Conservation (phyloP, 2,888 invertebrate genomes). For the Cordylochernes scorpioides region DNA sequence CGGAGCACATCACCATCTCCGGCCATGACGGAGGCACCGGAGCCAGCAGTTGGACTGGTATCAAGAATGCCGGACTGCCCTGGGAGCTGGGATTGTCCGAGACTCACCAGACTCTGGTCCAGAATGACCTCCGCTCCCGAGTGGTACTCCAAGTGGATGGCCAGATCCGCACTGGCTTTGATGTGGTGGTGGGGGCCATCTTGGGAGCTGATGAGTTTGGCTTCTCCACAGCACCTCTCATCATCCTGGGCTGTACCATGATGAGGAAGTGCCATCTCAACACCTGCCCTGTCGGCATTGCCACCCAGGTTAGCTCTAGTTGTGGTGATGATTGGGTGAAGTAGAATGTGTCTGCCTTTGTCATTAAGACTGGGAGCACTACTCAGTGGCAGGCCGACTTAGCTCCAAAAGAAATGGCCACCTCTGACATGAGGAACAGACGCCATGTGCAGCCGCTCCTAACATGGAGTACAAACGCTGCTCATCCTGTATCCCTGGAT, state of each 20-base stretch:
- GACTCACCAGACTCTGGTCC: slow-evolving; percentile 81
- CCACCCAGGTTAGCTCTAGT: slow-evolving; percentile 40
- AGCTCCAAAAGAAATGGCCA: no score
- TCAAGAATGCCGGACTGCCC: slow-evolving; percentile 86
- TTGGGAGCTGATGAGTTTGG: slow-evolving; percentile 96
- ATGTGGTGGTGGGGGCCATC: slow-evolving; percentile 78
- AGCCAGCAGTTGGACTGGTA: slow-evolving; percentile 95
- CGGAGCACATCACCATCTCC: slow-evolving; percentile 91
- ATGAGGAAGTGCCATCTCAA: slow-evolving; percentile 98
- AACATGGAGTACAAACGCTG: no score
- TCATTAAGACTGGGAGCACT: no score
- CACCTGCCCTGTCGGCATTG: slow-evolving; percentile 95
- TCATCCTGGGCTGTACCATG: slow-evolving; percentile 96
- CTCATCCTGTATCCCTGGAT: no score
- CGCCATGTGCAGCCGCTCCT: no score
- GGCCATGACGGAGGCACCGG: slow-evolving; percentile 99
- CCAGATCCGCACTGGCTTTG: slow-evolving; percentile 43
- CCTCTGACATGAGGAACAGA: no score
- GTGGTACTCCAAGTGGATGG: slow-evolving; percentile 89
- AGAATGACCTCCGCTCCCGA: slow-evolving; percentile 72
- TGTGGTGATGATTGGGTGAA: not conserved
- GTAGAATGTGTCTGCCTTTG: not conserved
- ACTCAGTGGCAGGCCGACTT: no score
- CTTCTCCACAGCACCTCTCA: slow-evolving; percentile 89
- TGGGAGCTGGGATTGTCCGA: slow-evolving; percentile 97